These are phyloP conservation scores for Hirtodrosophila confusa DNA, from an alignment of 2,888 invertebrate genomes.

Conservation along the genomic window DNA sequence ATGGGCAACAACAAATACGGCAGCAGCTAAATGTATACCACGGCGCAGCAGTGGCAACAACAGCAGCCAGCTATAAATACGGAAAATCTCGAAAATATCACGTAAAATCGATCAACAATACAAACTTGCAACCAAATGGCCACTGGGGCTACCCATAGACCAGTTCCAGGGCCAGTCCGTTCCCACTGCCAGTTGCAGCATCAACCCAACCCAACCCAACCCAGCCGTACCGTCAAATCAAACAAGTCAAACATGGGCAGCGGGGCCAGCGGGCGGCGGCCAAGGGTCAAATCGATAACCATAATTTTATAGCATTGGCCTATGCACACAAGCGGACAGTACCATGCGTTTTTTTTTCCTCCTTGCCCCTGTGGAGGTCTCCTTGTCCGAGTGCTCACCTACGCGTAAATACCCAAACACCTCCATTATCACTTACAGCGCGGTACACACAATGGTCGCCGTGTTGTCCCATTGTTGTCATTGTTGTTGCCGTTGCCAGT, in stretches of 20 bases:
- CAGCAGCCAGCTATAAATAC: constrained; percentile 76
- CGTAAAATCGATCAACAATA: constrained; percentile 84
- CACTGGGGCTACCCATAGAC: constrained; percentile 46
- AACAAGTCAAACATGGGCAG: constrained; percentile 55
- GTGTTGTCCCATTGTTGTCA: constrained; percentile 38
- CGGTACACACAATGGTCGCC: constrained; percentile 27
- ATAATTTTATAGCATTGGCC: constrained; percentile 65
- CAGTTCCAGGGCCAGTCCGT: constrained; percentile 8
- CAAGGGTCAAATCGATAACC: constrained; percentile 80
- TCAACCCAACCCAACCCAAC: constrained; percentile 6
- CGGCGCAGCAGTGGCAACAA: constrained; percentile 34
- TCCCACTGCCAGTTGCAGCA: constrained; percentile 1
- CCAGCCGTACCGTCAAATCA: constrained; percentile 48
- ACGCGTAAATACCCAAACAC: constrained; percentile 67
- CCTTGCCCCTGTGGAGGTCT: background rate
- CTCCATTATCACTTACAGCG: constrained; percentile 75
- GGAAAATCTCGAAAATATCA: constrained; percentile 83
- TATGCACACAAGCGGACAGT: constrained; percentile 38
- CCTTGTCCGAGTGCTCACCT: constrained; percentile 54
- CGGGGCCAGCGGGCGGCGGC: constrained; percentile 32
- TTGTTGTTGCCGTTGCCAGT: constrained; percentile 60
- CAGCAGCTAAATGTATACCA: constrained; percentile 62
- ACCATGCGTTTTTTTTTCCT: background rate
- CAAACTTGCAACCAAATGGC: constrained; percentile 81
- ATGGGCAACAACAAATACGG: constrained; percentile 58